Conservation (phyloP, 2,888 invertebrate species). For the Parelbella ahira region DNA sequence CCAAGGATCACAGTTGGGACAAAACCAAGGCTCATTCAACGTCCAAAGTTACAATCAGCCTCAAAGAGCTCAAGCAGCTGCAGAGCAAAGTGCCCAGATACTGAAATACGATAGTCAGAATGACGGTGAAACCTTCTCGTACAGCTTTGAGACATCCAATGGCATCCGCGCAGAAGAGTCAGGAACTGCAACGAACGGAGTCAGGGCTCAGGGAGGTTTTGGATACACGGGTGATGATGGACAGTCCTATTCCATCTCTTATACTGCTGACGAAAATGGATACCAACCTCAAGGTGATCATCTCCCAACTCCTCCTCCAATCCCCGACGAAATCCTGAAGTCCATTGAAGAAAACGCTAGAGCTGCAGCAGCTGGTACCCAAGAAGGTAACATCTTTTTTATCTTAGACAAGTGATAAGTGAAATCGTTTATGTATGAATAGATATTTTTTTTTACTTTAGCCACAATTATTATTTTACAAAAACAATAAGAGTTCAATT, state of each 20-base stretch:
- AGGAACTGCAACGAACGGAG: constrained; percentile 67
- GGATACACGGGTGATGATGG: constrained; percentile 72
- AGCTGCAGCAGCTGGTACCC: constrained; percentile 69
- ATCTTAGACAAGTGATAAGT: too few relatives aligned
- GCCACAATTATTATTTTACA: too few relatives aligned
- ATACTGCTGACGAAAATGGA: constrained; percentile 73
- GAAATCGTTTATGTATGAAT: too few relatives aligned
- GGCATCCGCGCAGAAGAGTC: constrained; percentile 71
- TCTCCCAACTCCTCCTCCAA: constrained; percentile 68
- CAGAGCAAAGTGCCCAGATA: constrained; percentile 61
- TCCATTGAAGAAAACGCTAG: constrained; percentile 66
- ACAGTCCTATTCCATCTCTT: constrained; percentile 58
- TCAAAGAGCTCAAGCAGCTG: constrained; percentile 58
- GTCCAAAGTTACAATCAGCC: constrained; percentile 39
- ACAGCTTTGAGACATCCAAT: constrained; percentile 70
- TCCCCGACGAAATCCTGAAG: constrained; percentile 67
- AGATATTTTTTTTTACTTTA: too few relatives aligned
- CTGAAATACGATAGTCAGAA: constrained; percentile 62
- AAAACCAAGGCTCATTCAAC: constrained; percentile 5
- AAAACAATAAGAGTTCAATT: too few relatives aligned
- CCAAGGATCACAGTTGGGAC: constrained; percentile 10
- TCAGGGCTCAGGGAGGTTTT: constrained; percentile 64
- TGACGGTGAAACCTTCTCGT: constrained; percentile 62
- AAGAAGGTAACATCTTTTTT: constrained; percentile 59
- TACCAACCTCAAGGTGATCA: constrained; percentile 66